Evolutionary conservation across 1,140 invertebrate species (phyloP).

Genomic region (Drosophila insularis): DNA sequence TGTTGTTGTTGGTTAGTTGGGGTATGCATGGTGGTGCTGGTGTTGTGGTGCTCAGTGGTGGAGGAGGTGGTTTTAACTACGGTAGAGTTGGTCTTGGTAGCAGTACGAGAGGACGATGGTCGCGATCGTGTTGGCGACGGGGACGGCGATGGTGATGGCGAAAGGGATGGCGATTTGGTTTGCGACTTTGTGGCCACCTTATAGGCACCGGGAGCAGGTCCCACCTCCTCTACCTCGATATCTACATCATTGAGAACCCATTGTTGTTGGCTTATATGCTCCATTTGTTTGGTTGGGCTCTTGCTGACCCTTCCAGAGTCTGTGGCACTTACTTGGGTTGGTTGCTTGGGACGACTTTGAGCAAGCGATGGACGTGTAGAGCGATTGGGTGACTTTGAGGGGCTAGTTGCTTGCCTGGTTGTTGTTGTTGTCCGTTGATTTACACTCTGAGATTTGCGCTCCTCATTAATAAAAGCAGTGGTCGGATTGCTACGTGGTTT

Average conservation of each 20-base stretch:
- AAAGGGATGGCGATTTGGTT: constrained; percentile 32
- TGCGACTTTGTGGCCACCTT: background rate
- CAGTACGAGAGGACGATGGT: constrained; percentile 31
- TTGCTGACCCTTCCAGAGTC: constrained; percentile 6
- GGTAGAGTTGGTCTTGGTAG: constrained; percentile 24
- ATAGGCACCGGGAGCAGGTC: constrained; percentile 23
- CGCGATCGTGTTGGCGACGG: constrained; percentile 20
- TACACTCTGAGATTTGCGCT: constrained; percentile 44
- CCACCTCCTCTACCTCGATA: constrained; percentile 54
- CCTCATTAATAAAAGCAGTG: constrained; percentile 51
- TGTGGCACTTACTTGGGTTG: background rate
- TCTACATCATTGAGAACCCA: constrained; percentile 64
- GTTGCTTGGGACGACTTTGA: constrained; percentile 5
- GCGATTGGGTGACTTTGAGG: constrained; percentile 5
- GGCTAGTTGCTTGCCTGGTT: background rate
- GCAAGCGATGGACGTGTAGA: background rate
- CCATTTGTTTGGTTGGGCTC: constrained; percentile 34
- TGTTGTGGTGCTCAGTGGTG: constrained; percentile 65
- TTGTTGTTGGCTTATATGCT: constrained; percentile 56
- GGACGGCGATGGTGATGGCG: constrained; percentile 36
- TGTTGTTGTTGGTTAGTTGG: constrained; percentile 48
- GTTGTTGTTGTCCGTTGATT: constrained; percentile 29
- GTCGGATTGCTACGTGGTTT: constrained; percentile 33
- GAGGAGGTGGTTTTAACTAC: constrained; percentile 55
- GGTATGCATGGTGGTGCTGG: constrained; percentile 38